Percentiles rank a stretch among this genome's conserved stretches.
Evolutionary conservation across 2,113 vertebrate species (phyloP).

Genomic region (Hippocampus abdominalis): DNA sequence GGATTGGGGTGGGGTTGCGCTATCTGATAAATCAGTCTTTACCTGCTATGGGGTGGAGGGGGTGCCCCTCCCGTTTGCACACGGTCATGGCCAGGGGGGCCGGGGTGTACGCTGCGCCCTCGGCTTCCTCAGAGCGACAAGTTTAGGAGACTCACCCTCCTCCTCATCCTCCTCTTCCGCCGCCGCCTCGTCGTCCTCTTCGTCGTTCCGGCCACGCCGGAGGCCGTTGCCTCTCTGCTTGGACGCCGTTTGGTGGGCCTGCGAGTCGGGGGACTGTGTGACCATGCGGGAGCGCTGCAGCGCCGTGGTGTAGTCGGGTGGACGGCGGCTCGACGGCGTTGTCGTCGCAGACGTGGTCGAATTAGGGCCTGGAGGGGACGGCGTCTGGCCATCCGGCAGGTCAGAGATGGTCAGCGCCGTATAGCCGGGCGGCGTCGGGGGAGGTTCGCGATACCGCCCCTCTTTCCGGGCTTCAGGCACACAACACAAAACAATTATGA

Average conservation of each 20-base stretch:
- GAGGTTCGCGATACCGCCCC: slow-evolving; percentile 89
- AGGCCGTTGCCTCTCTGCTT: slow-evolving; percentile 53
- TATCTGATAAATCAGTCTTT: slow-evolving; percentile 63
- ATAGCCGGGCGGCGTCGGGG: slow-evolving; percentile 93
- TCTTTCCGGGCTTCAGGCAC: slow-evolving; percentile 84
- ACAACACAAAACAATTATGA: neutral
- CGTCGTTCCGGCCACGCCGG: slow-evolving; percentile 56
- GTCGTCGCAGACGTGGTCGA: slow-evolving; percentile 49
- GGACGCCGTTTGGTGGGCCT: slow-evolving; percentile 69
- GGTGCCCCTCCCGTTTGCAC: slow-evolving; percentile 51
- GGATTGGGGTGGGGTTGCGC: slow-evolving; percentile 2
- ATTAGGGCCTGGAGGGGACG: slow-evolving; percentile 28
- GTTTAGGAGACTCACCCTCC: slow-evolving; percentile 88
- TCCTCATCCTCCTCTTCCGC: slow-evolving; percentile 79
- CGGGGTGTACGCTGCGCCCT: slow-evolving; percentile 62
- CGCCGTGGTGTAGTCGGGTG: slow-evolving; percentile 93
- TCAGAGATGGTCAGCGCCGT: slow-evolving; percentile 90
- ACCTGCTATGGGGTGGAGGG: slow-evolving; percentile 65
- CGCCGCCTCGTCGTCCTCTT: slow-evolving; percentile 59
- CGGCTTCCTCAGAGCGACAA: slow-evolving; percentile 75
- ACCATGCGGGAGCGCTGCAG: slow-evolving; percentile 95
- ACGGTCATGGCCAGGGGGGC: slow-evolving; percentile 69
- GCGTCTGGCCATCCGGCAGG: slow-evolving; percentile 78
- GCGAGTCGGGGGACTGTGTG: slow-evolving; percentile 81
- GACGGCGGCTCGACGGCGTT: slow-evolving; percentile 75